Conservation (phyloP, 2,113 vertebrate species). For the Oncorhynchus keta region DNA sequence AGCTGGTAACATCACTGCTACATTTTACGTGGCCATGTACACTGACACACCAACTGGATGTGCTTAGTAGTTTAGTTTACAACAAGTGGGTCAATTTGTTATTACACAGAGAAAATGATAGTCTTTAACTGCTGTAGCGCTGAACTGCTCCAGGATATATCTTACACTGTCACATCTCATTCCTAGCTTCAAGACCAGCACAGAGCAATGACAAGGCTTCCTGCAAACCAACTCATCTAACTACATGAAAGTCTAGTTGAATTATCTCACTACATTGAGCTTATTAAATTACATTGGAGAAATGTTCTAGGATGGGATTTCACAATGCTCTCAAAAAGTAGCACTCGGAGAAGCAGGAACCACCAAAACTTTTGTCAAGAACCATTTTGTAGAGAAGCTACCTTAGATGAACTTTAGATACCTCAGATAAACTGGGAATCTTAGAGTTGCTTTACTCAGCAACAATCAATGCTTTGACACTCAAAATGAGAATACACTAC, state of each 20-base stretch:
- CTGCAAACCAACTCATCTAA: slow-evolving; percentile 30
- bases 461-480: background rate
- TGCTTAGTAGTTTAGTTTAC: background rate
- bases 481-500: background rate
- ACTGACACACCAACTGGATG: background rate
- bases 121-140: background rate
- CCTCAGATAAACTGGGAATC: background rate
- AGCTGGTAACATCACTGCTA: background rate
- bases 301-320: slow-evolving; percentile 14
- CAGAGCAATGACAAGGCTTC: slow-evolving; percentile 32
- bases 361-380: background rate
- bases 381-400: background rate
- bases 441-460: background rate
- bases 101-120: background rate
- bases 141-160: background rate
- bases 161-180: slow-evolving; percentile 45
- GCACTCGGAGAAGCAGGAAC: background rate
- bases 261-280: slow-evolving; percentile 45
- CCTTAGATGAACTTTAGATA: background rate
- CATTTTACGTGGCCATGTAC: background rate
- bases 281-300: slow-evolving; percentile 37
- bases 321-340: background rate
- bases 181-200: slow-evolving; percentile 12
- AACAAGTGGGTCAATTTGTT: slow-evolving; percentile 5
- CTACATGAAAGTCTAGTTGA: slow-evolving; percentile 41